phyloP scores from a whole-genome alignment of 2,888 invertebrate species.

The Eulithis testata region DNA sequence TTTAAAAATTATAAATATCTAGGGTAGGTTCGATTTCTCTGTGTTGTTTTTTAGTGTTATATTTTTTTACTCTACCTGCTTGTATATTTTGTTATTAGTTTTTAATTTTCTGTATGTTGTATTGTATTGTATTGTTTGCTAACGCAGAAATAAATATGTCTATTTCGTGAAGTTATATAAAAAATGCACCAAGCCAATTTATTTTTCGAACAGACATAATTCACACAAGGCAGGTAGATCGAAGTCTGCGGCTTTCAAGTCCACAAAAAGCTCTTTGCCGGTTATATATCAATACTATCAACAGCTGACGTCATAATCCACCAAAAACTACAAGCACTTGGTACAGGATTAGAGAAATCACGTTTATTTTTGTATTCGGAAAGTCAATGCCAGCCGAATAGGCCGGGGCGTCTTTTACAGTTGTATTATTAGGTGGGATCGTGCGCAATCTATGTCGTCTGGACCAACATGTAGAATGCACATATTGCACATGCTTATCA shows the following conservation, averaged over 20 bases:
- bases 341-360: slow-evolving; percentile 62
- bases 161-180: background rate
- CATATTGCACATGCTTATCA: slow-evolving; percentile 25
- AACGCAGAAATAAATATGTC: too few relatives aligned
- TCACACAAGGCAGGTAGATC: background rate
- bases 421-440: slow-evolving; percentile 51
- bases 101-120: too few relatives aligned
- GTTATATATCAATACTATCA: slow-evolving; percentile 33
- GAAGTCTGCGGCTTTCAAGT: background rate
- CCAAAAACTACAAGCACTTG: slow-evolving; percentile 51
- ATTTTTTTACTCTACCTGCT: too few relatives aligned
- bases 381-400: slow-evolving; percentile 66
- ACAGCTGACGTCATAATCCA: slow-evolving; percentile 50
- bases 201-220: background rate
- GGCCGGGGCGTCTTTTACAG: slow-evolving; percentile 50
- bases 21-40: too few relatives aligned
- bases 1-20: too few relatives aligned
- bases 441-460: slow-evolving; percentile 45
- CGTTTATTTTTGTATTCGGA: slow-evolving; percentile 71
- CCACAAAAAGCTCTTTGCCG: slow-evolving; percentile 17
- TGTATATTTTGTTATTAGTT: too few relatives aligned
- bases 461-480: slow-evolving; percentile 30
- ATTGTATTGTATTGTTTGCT: too few relatives aligned
- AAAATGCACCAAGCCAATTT: background rate
- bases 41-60: too few relatives aligned